A percentile compares a stretch with the other conserved stretches of the same genome.
phyloP scores from a whole-genome alignment of 2,113 vertebrate species.

The Sardina pilchardus region DNA sequence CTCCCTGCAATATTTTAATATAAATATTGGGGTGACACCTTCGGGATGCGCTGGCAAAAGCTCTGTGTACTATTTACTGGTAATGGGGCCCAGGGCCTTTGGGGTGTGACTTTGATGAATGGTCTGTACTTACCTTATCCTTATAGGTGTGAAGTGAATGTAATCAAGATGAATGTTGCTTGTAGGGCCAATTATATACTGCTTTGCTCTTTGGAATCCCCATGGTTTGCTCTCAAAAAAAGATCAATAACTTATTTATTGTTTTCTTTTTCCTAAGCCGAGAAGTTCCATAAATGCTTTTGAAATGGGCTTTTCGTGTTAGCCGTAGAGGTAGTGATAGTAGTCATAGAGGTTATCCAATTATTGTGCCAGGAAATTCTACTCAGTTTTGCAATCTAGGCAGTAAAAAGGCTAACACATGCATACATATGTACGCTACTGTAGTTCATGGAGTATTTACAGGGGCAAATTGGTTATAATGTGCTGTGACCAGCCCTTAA shows the following conservation, averaged over 20 bases:
- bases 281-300: conserved; percentile 32
- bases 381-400: not conserved
- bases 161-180: conserved; percentile 73
- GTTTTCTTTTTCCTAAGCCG: conserved; percentile 43
- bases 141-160: conserved; percentile 66
- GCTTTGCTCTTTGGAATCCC: conserved; percentile 54
- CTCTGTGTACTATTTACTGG: conserved; percentile 52
- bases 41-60: conserved; percentile 48
- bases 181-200: conserved; percentile 60
- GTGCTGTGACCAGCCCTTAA: not conserved
- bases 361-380: conserved; percentile 23
- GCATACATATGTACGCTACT: not conserved
- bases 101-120: conserved; percentile 68
- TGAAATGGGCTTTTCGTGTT: conserved; percentile 27
- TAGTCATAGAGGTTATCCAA: conserved; percentile 38
- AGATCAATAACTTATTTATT: conserved; percentile 72
- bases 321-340: not conserved
- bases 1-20: conserved; percentile 7
- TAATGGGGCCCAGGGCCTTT: conserved; percentile 32
- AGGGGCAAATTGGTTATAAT: not conserved
- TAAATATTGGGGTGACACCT: conserved; percentile 35
- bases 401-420: not conserved
- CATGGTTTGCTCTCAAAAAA: conserved; percentile 56
- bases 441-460: not conserved
- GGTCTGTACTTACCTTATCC: conserved; percentile 61